A percentile compares a stretch with the other conserved stretches of the same genome.
These are phyloP conservation scores for Ophion ellenae DNA, from an alignment of 2,888 invertebrate genomes.

Conservation along the genomic window DNA sequence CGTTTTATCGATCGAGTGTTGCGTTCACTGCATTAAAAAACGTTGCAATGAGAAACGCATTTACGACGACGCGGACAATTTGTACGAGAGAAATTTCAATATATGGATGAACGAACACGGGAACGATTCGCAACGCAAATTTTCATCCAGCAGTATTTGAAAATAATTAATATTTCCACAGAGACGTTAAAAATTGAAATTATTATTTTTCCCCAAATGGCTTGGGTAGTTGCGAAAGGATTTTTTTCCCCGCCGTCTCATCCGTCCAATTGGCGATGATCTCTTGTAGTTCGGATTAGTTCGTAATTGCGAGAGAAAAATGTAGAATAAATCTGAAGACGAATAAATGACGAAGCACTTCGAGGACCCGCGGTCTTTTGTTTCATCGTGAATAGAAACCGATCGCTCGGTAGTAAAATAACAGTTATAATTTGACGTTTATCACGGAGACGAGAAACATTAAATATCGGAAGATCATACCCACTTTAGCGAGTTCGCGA, in stretches of 20 bases:
- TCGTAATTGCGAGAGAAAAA: too few species aligned
- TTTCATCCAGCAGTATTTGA: constrained; percentile 47
- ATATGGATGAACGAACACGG: constrained; percentile 45
- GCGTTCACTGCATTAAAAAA: constrained; percentile 88
- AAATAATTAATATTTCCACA: neutral
- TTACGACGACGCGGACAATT: constrained; percentile 30
- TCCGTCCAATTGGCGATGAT: too few species aligned
- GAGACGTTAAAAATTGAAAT: neutral
- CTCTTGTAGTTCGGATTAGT: too few species aligned
- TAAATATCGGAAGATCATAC: neutral
- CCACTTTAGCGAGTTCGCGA: constrained; percentile 22
- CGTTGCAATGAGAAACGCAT: constrained; percentile 78
- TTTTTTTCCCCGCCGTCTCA: too few species aligned
- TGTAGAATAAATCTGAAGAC: neutral
- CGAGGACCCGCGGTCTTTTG: constrained; percentile 41
- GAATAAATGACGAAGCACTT: constrained; percentile 1
- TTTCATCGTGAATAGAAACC: constrained; percentile 21
- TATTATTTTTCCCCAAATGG: too few species aligned
- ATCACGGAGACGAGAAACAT: neutral
- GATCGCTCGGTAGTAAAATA: neutral
- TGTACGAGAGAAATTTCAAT: constrained; percentile 49
- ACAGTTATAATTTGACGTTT: constrained; percentile 47
- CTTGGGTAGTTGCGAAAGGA: too few species aligned
- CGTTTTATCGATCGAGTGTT: constrained; percentile 88
- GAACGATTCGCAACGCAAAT: constrained; percentile 29